These are phyloP conservation scores for Periophthalmodon schlosseri DNA, from an alignment of 2,113 vertebrate species.

Conservation along the genomic window DNA sequence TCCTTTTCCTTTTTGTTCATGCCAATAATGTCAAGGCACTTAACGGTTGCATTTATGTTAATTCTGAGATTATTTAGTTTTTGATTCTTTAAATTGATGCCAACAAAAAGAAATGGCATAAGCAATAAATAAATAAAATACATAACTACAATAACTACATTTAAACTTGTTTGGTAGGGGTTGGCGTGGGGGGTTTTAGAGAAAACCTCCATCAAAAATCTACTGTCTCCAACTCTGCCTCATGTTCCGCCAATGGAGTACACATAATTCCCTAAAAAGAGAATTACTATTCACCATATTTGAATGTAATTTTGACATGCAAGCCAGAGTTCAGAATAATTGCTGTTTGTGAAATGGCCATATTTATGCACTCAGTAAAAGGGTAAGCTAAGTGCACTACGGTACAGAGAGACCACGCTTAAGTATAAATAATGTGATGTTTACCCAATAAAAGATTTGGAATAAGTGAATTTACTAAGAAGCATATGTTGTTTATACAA, in stretches of 20 bases:
- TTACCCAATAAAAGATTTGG: background rate
- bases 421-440: background rate
- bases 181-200: too few relatives aligned
- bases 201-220: background rate
- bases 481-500: background rate
- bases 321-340: slow-evolving; percentile 3
- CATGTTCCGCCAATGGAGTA: background rate
- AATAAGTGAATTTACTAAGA: background rate
- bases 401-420: background rate
- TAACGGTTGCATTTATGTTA: too few relatives aligned
- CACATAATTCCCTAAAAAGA: background rate
- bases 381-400: background rate
- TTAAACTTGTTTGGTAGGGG: too few relatives aligned
- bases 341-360: background rate
- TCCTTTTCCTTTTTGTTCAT: too few relatives aligned
- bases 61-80: too few relatives aligned
- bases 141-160: too few relatives aligned
- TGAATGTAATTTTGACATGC: background rate
- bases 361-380: background rate
- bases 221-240: background rate
- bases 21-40: too few relatives aligned
- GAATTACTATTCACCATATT: background rate
- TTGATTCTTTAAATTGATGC: too few relatives aligned
- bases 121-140: too few relatives aligned
- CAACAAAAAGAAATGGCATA: too few relatives aligned